These are phyloP conservation scores for Sapayoa aenigma DNA, from an alignment of 2,113 vertebrate species.

Conservation along the genomic window DNA sequence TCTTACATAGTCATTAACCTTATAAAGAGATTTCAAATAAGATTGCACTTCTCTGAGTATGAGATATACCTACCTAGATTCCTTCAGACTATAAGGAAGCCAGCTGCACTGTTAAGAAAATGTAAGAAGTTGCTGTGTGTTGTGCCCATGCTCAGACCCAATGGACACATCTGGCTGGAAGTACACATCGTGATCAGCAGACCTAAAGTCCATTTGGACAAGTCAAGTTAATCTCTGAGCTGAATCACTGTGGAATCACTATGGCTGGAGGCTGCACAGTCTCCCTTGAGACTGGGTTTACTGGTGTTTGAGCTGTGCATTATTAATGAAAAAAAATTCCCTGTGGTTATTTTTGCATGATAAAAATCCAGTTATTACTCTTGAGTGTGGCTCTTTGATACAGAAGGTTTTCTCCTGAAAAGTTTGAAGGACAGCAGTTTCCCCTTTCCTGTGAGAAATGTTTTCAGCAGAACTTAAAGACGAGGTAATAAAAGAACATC, in stretches of 20 bases:
- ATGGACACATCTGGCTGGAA: neutral
- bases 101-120: neutral
- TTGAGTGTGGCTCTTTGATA: accelerated
- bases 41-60: neutral
- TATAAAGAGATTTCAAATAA: conserved; percentile 13
- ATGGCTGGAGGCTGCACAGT: neutral
- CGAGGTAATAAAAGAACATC: neutral
- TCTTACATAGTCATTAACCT: conserved; percentile 22
- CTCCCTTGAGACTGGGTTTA: neutral
- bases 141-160: neutral
- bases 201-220: neutral
- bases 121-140: neutral
- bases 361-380: conserved; percentile 9
- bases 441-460: neutral
- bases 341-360: neutral
- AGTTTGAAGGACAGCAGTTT: neutral
- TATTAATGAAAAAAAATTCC: neutral
- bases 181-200: accelerated
- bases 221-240: neutral
- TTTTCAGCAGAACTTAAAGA: neutral
- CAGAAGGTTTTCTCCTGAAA: neutral
- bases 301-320: neutral
- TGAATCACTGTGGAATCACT: neutral
- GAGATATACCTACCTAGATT: neutral
- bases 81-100: neutral